Evolutionary conservation across 2,113 vertebrate genomes (phyloP), one percentile per base, ranked within the genome.

Genomic region (Campylorhamphus procurvoides): DNA sequence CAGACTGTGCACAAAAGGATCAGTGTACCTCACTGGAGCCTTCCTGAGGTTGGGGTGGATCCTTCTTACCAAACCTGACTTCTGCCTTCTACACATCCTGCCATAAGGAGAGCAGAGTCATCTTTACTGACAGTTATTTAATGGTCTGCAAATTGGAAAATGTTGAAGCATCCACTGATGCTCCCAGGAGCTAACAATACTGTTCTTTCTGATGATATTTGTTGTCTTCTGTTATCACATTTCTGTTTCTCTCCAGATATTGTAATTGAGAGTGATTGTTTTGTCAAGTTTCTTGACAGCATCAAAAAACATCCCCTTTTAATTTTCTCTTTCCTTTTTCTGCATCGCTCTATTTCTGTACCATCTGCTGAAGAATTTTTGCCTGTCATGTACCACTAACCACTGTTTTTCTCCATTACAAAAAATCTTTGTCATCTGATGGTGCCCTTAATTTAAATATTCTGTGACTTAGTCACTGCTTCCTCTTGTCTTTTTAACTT

Each of bases 361-460:
- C 88, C 82, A 91, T 94, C 96, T 95, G 85, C 91, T 78, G 76
- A 93, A 86, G 83, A 80, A 81, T 89, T 64, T 73, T 80, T 47
- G 40, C 76, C 90, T 94, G 86, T 90, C 78, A 74, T 93, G 71
- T 96, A 84, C 80, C 85, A 77, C 84, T 94, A 96, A 84, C 83
- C 83, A 89, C 79, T 93, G 53, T 82, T 93, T 87, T 85, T 93
- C 92, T 88, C 72, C 87, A 59, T 84, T 86, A 91, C 3, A 0
- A 93, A 94, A 63, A 92, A 81, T 89, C 92, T 94, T 88, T 71
- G 80, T 95, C 90, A 58, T 89, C 68, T 95, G 55, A 25, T 58
- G 75, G 27, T 94, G 59, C 73, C 63, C 89, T 93, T 94, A 63
- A 90, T 97, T 88, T 87, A 91, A 96, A 89, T 93, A 77, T 83